Conservation (phyloP, 2,113 vertebrate species). For the Oreocharis arfaki region DNA sequence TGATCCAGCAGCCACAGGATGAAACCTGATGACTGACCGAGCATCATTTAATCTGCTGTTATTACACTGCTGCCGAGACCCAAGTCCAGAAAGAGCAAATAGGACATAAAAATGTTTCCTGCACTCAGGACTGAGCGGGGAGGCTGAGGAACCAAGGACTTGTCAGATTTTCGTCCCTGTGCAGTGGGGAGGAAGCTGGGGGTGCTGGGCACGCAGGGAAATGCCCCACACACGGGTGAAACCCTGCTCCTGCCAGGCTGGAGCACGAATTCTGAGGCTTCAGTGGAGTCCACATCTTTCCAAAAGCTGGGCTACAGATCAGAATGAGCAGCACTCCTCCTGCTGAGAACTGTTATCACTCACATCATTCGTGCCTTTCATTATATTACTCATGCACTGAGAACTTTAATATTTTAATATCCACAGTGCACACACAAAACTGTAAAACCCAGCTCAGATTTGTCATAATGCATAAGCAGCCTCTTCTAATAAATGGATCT, state of each 20-base stretch:
- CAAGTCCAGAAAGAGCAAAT: background rate
- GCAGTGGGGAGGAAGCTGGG: background rate
- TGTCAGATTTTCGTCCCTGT: background rate
- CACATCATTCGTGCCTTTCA: background rate
- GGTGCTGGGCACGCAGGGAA: background rate
- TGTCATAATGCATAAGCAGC: background rate
- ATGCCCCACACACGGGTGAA: fast-evolving
- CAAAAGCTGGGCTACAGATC: background rate
- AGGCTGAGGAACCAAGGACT: background rate
- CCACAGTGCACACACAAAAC: too few species aligned
- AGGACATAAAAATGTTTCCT: background rate
- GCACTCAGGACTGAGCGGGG: background rate
- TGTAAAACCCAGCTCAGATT: background rate
- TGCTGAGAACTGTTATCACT: background rate
- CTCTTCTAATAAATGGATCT: background rate
- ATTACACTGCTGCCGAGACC: background rate
- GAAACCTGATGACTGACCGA: background rate
- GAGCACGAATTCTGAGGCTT: background rate
- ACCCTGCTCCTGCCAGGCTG: background rate
- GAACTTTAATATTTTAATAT: background rate
- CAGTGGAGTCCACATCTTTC: background rate
- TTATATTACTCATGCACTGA: background rate
- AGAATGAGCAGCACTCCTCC: background rate
- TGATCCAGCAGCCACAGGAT: background rate
- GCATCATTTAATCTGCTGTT: background rate